Evolutionary conservation across 2,797 vertebrate species (phyloP).

Genomic region (Rhinichthys osculus): DNA sequence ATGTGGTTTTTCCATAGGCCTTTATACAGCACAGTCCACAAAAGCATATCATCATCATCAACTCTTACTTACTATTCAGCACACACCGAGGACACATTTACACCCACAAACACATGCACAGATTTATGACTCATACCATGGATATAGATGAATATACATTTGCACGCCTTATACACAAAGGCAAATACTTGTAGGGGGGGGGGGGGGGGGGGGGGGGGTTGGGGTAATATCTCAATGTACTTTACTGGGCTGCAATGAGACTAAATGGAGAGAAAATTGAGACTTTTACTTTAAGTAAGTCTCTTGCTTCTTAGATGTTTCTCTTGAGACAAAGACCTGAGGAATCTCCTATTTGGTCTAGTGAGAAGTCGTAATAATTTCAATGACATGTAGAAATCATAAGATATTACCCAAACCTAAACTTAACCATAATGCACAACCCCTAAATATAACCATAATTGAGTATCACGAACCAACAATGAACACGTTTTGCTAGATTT

Average conservation of each 20-base stretch:
- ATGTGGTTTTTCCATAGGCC: constrained; percentile 7
- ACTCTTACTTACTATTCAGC: constrained; percentile 24
- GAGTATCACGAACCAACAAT: not conserved
- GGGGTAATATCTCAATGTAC: not conserved
- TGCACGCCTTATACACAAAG: not conserved
- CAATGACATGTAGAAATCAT: not conserved
- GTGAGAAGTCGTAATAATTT: not conserved
- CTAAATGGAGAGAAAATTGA: not conserved
- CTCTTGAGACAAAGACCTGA: not conserved
- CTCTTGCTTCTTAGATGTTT: not conserved
- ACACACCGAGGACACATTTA: constrained; percentile 38
- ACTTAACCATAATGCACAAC: not conserved
- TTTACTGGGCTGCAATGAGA: not conserved
- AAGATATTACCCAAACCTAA: not conserved
- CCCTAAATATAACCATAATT: not conserved
- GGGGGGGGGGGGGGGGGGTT: no score
- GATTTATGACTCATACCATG: not conserved
- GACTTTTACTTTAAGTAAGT: not conserved
- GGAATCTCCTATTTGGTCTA: not conserved
- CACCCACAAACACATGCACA: constrained; percentile 42
- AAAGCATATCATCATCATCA: constrained; percentile 6
- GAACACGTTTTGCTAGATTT: not conserved
- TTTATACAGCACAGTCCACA: constrained; percentile 24
- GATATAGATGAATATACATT: constrained; percentile 14
- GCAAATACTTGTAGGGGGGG: not conserved